A percentile compares a stretch with the other conserved stretches of the same genome.
Evolutionary conservation across 2,113 vertebrate species (phyloP).

Genomic region (Forbesichthys agassizii): DNA sequence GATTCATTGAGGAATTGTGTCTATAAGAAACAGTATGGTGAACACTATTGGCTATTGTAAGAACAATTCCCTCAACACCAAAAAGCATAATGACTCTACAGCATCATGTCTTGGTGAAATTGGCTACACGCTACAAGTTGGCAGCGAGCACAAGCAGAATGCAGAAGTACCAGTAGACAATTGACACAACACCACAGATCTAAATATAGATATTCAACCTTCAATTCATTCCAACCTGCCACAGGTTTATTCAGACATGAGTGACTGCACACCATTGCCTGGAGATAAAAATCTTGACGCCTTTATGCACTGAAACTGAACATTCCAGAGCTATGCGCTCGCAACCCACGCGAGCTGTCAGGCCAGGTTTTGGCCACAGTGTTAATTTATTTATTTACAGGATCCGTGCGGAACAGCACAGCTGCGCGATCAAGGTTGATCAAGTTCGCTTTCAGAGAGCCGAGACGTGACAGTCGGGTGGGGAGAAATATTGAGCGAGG

Average conservation of each 20-base stretch:
- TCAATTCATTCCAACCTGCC: background rate
- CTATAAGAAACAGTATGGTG: too few relatives aligned
- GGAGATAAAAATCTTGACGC: slow-evolving; percentile 19
- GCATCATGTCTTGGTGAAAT: background rate
- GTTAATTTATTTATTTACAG: slow-evolving; percentile 68
- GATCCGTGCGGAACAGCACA: slow-evolving; percentile 51
- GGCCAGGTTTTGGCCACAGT: slow-evolving; percentile 33
- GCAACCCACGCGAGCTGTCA: slow-evolving; percentile 32
- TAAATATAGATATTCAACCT: slow-evolving; percentile 7
- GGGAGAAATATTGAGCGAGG: slow-evolving; percentile 28
- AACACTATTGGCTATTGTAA: too few relatives aligned
- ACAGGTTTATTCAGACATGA: background rate
- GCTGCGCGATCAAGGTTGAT: slow-evolving; percentile 67
- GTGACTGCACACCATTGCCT: slow-evolving; percentile 6
- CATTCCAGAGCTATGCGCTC: slow-evolving; percentile 16
- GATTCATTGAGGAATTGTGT: too few relatives aligned
- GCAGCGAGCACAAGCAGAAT: background rate
- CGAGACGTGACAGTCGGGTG: slow-evolving; percentile 54
- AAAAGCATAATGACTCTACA: too few relatives aligned
- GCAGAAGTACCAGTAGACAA: background rate
- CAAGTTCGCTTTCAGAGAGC: slow-evolving; percentile 52
- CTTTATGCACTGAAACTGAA: slow-evolving; percentile 22
- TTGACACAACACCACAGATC: background rate
- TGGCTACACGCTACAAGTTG: background rate
- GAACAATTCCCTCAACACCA: too few relatives aligned